Evolutionary conservation across 1,140 invertebrate genomes (phyloP), one percentile per base, ranked within the genome.

Genomic region (Aphidius gifuensis): DNA sequence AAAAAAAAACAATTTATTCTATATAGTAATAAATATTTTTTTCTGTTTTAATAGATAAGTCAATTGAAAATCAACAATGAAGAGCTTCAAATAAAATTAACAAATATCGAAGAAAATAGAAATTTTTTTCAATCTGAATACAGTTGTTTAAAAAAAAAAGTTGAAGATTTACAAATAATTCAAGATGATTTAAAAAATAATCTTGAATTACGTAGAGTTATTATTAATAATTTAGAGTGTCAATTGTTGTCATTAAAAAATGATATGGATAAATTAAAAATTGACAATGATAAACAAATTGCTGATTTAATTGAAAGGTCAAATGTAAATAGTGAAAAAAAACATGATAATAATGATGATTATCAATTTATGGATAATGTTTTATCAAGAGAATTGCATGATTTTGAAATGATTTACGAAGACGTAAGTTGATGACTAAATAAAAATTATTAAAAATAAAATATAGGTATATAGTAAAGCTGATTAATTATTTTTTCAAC

Each of bases 261-360:
- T 16, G 68, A 74, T 53, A 63, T 71, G 40, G 66, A 71, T n/a
- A 69, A 74, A 59, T 42, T 69, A 6, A 67, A 63, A 58, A 61
- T 63, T 7, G 69, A 75, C 51, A 65, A 71, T 47, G 69, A 73
- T 49, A 66, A 68, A n/a, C 53, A 69, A 44, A 58, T 66, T 2
- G 58, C 42, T 6, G 55, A 70, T 9, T 58, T 75, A 4, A 66
- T 54, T 48, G 1, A 32, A 32, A 32, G 2, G 1, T 32, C 23
- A 32, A 32, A 32, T 32, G 23, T 32, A 32, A 32, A 32, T 32
- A 32, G 4, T 32, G 23, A 32, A 3, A 32, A 32, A 32, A 32
- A 32, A 32, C 23, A 32, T 32, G 23, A 16, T 16, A 16, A 16
- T 16, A 16, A 16, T 16, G 16, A 32, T 32, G 23, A 32, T 32